Conservation (phyloP, 1,140 invertebrate genomes). For the Tetramorium alpestre region DNA sequence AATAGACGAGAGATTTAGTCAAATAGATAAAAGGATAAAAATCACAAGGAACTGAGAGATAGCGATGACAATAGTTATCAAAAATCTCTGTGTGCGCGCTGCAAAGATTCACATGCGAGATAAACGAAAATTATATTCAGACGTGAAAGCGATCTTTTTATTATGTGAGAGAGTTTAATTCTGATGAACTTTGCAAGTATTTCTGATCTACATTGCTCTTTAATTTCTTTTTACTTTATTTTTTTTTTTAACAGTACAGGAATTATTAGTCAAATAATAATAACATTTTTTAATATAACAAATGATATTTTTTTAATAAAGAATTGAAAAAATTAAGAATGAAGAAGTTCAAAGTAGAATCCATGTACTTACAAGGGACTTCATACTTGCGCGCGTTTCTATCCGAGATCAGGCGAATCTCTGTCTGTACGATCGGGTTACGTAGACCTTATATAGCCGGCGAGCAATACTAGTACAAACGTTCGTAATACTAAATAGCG, state of each 20-base stretch:
- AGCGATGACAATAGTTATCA: neutral
- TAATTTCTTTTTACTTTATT: neutral
- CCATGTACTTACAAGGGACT: constrained; percentile 79
- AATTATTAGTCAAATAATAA: neutral
- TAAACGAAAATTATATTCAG: neutral
- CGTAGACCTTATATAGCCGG: constrained; percentile 80
- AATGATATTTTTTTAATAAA: neutral
- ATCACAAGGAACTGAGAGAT: neutral
- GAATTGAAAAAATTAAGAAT: neutral
- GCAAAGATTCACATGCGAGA: neutral
- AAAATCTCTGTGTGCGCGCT: neutral
- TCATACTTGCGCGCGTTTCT: constrained; percentile 77
- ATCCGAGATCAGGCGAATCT: constrained; percentile 74
- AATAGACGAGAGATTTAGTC: neutral
- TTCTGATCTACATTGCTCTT: too few species aligned
- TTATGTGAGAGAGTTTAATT: neutral
- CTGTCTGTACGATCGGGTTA: constrained; percentile 62
- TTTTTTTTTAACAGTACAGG: neutral
- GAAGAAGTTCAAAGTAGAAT: neutral
- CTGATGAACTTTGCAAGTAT: too few species aligned
- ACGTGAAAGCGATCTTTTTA: neutral
- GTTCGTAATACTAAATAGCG: constrained; percentile 32
- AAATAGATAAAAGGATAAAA: neutral
- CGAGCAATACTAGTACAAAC: constrained; percentile 72
- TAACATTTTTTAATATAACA: neutral